A percentile compares a stretch with the other conserved stretches of the same genome.
phyloP scores from a whole-genome alignment of 2,113 vertebrate species.

The Chaenocephalus aceratus region DNA sequence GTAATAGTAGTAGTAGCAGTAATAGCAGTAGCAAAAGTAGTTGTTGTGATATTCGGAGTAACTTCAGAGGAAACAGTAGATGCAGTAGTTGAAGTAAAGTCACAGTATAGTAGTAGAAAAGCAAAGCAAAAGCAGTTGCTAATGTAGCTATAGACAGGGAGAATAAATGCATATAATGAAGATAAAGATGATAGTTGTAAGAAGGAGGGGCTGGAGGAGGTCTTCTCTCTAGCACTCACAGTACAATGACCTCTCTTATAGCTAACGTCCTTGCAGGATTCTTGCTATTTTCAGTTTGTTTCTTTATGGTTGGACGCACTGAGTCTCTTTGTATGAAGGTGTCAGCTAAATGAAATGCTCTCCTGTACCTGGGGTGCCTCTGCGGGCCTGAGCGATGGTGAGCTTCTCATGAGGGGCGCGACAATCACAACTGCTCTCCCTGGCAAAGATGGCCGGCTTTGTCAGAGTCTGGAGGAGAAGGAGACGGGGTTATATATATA shows the following conservation, averaged over 20 bases:
- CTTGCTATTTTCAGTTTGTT: too few relatives aligned
- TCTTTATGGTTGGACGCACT: too few relatives aligned
- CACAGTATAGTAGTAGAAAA: not conserved
- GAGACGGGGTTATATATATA: not conserved
- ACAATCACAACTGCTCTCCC: slow-evolving; percentile 94
- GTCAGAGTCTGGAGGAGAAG: slow-evolving; percentile 87
- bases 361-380: slow-evolving; percentile 92
- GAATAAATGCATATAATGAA: not conserved
- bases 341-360: not conserved
- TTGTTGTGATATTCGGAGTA: not conserved
- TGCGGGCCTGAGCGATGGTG: slow-evolving; percentile 92
- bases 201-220: not conserved
- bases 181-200: not conserved
- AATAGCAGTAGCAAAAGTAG: not conserved
- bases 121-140: not conserved
- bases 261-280: too few relatives aligned
- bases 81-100: not conserved
- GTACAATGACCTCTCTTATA: too few relatives aligned
- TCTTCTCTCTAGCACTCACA: too few relatives aligned
- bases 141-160: not conserved
- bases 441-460: slow-evolving; percentile 93
- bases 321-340: too few relatives aligned
- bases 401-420: slow-evolving; percentile 95
- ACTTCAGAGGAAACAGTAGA: not conserved
- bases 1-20: not conserved